These are phyloP conservation scores for Eucriotettix oculatus DNA, from an alignment of 2,888 invertebrate species.

Conservation along the genomic window DNA sequence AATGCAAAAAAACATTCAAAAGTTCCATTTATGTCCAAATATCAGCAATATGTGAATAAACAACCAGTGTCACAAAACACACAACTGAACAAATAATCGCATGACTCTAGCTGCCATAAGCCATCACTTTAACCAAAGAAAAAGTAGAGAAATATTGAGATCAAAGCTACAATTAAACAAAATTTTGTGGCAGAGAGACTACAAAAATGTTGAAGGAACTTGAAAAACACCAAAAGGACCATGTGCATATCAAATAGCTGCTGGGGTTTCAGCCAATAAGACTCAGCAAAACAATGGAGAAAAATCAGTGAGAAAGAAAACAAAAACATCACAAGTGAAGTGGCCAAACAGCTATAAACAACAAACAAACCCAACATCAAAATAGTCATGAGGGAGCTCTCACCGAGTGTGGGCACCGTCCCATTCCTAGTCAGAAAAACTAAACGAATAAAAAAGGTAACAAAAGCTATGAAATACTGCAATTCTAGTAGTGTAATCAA, in stretches of 20 bases:
- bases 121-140: too few species aligned
- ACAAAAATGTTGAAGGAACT: too few species aligned
- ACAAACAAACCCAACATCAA: conserved; percentile 13
- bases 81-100: too few species aligned
- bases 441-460: conserved; percentile 27
- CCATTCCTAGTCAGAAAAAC: conserved; percentile 46
- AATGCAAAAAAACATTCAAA: too few species aligned
- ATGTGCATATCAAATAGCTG: not conserved
- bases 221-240: too few species aligned
- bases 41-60: too few species aligned
- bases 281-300: not conserved
- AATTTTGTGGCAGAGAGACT: too few species aligned
- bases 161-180: too few species aligned
- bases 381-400: conserved; percentile 28
- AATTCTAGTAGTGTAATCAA: not conserved
- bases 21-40: too few species aligned
- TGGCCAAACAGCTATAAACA: conserved; percentile 10
- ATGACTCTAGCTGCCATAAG: too few species aligned
- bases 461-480: conserved; percentile 13
- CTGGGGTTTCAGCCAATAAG: conserved; percentile 2
- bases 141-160: too few species aligned
- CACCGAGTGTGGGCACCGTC: conserved; percentile 45
- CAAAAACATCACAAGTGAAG: conserved; percentile 13
- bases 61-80: too few species aligned
- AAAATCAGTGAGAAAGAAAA: conserved; percentile 4